Base-by-base conservation (phyloP, 30 jellyfish, hydroid and myxozoan genomes). In the Hydractinia symbiolongicarpus region DNA sequence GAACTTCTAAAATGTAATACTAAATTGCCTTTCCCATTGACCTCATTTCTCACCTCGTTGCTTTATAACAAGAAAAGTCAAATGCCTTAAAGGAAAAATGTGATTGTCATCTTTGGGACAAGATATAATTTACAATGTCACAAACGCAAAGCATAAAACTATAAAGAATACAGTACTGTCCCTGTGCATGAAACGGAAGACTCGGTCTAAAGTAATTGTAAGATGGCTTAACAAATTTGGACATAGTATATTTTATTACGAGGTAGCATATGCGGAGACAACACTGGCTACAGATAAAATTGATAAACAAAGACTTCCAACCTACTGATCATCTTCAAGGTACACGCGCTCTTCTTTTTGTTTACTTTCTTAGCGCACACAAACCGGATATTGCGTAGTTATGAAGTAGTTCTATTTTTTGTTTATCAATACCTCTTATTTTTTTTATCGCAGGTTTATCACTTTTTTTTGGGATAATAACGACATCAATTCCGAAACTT, bases 401-500 rank as follows among this genome's bases (percentile, higher is more conserved):
- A 40, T 57, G 1, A 1, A 21, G 54, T 69, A 54, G 83, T 53
- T 7, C 9, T 9, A 74, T 52, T 74, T 74, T n/a, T 54, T 17
- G 16, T 44, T 7, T 75, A 67, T 13, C 16, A 9, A 9, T 9
- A 0, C 4, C 14, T 17, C 77, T 16, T 67, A 16, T 16, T 16
- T 67, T 67, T 67, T 67, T 11, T 11, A 9, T 67, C 20, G 1
- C 44, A 10, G 20, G 14, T 16, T 67, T 53, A 16, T 16, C 77
- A 11, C 20, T 1, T 9, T 69, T 1, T 70, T 7, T 30, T 67
- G 49, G 61, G 79, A 70, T 40, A 80, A 80, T 52, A 80, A 80
- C 54, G 88, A 80, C 73, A 66, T 80, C 73, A 80, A 66, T 50
- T 72, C 88, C 30, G 88, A 80, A 55, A 64, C 88, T 4, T 19